Conservation (phyloP, 2,113 vertebrate species). For the Cricetomys ansorgei region DNA sequence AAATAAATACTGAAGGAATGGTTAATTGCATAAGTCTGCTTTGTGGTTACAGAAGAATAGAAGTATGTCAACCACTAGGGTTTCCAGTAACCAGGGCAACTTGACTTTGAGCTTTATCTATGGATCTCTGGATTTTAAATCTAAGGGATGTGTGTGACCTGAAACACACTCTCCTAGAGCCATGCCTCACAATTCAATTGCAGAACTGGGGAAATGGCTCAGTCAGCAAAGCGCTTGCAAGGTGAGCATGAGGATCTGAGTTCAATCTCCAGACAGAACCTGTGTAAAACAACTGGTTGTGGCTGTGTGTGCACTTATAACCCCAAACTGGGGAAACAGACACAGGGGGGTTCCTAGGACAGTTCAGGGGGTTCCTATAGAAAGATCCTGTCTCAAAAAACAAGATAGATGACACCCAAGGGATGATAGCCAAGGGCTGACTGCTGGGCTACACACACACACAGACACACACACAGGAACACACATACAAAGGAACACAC, state of each 20-base stretch:
- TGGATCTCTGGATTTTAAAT: background rate
- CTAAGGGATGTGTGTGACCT: background rate
- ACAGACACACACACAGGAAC: background rate
- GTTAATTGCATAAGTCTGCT: conserved; percentile 62
- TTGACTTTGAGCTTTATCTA: background rate
- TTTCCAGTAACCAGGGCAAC: conserved; percentile 11
- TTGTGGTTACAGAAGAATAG: conserved; percentile 2
- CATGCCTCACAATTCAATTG: background rate
- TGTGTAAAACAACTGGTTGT: background rate
- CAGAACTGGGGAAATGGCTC: background rate
- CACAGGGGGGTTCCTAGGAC: too few relatives aligned
- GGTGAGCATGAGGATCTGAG: background rate
- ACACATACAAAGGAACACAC: background rate
- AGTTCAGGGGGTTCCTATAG: too few relatives aligned
- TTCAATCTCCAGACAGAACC: background rate
- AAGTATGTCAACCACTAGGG: background rate
- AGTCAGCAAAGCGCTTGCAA: background rate
- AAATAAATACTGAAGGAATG: conserved; percentile 84
- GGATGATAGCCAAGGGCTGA: background rate
- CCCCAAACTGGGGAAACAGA: background rate
- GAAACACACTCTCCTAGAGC: background rate
- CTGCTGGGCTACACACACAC: background rate
- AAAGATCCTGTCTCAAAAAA: background rate
- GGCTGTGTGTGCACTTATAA: background rate
- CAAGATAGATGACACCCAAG: background rate